phyloP scores from a whole-genome alignment of 2,113 vertebrate species.

The Corvus moneduloides region DNA sequence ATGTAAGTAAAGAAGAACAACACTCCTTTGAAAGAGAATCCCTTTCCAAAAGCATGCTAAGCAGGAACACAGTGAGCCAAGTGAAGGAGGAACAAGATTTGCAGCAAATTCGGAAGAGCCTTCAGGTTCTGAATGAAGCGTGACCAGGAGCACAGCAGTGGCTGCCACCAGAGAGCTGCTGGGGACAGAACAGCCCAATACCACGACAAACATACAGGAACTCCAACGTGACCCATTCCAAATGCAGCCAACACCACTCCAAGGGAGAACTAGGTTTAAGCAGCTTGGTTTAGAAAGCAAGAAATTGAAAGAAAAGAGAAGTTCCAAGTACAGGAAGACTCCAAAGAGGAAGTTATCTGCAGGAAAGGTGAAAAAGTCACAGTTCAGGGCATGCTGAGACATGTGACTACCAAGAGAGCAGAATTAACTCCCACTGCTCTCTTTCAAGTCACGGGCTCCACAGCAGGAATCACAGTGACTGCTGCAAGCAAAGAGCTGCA shows the following conservation, averaged over 20 bases:
- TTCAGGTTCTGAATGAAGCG: background rate
- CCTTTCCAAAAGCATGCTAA: background rate
- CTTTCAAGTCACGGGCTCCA: background rate
- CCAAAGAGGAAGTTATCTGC: background rate
- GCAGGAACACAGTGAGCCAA: background rate
- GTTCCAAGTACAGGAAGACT: background rate
- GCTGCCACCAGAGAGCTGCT: background rate
- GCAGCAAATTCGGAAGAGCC: background rate
- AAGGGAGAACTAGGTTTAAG: background rate
- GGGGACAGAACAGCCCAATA: background rate
- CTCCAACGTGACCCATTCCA: background rate
- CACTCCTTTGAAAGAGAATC: background rate
- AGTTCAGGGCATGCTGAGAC: background rate
- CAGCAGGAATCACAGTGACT: background rate
- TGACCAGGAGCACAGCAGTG: background rate
- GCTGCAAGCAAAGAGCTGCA: background rate
- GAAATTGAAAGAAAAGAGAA: background rate
- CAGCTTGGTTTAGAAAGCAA: background rate
- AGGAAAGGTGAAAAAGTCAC: background rate
- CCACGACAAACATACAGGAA: background rate
- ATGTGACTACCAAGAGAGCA: background rate
- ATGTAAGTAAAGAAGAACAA: background rate
- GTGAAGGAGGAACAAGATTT: background rate
- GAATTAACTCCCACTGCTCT: background rate
- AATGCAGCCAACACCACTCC: background rate